Percentiles rank a stretch among this genome's conserved stretches.
These are phyloP conservation scores for Aphidoletes aphidimyza DNA, from an alignment of 2,888 invertebrate species.

Conservation along the genomic window DNA sequence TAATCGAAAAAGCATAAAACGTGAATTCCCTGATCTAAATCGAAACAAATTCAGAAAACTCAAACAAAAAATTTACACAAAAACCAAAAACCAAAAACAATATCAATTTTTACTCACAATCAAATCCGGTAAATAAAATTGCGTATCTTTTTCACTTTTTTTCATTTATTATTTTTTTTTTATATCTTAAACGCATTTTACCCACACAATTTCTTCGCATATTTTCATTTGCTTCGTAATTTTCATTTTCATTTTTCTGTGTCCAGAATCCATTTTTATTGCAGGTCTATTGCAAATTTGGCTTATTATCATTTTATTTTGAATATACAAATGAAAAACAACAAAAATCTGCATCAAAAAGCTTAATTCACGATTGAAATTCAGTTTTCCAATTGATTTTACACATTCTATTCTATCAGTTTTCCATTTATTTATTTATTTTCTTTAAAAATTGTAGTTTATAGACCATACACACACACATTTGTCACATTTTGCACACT, in stretches of 20 bases:
- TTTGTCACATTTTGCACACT: too few species aligned
- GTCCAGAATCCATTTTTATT: neutral
- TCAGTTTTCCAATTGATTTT: too few species aligned
- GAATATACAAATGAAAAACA: too few species aligned
- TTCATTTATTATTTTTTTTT: neutral
- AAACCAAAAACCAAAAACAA: neutral
- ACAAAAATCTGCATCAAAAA: too few species aligned
- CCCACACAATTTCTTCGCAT: neutral
- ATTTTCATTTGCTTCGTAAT: neutral
- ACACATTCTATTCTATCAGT: neutral
- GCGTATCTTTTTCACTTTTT: slow-evolving; percentile 52
- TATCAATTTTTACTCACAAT: slow-evolving; percentile 50
- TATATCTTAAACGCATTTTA: slow-evolving; percentile 12
- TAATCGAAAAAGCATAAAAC: too few species aligned
- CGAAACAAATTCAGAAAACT: neutral
- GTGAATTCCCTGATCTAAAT: neutral
- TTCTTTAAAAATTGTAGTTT: neutral
- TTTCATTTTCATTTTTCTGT: neutral
- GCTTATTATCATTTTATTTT: neutral
- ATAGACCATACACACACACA: too few species aligned
- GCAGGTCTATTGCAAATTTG: neutral
- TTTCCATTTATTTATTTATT: neutral
- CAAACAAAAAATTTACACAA: neutral
- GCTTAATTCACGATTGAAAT: too few species aligned
- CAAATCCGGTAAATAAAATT: slow-evolving; percentile 50